Percentiles rank a stretch among this genome's conserved stretches.
Evolutionary conservation across 1,140 invertebrate species (phyloP).

Genomic region (Luehdorfia chinensis): DNA sequence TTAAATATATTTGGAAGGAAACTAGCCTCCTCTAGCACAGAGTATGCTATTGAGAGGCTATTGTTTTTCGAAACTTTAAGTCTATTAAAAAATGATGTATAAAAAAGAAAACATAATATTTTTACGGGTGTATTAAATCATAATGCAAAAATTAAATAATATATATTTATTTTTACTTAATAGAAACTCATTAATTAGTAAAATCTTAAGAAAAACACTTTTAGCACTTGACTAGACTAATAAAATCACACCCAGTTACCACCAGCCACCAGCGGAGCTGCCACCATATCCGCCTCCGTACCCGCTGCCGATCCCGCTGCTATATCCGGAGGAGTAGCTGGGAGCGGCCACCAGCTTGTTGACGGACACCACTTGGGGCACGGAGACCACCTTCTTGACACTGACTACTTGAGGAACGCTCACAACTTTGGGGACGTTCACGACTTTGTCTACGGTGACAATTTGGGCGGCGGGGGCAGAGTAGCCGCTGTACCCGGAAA

Average conservation of each 20-base stretch:
- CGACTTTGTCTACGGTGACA: constrained; percentile 44
- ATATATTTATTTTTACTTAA: no score
- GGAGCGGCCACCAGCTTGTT: constrained; percentile 41
- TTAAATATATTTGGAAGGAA: no score
- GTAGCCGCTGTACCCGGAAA: constrained; percentile 4
- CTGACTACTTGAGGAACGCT: constrained; percentile 34
- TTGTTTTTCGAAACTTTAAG: no score
- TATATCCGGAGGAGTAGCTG: constrained; percentile 21
- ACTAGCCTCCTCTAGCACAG: no score
- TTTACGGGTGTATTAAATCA: no score
- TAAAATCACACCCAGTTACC: constrained; percentile 39
- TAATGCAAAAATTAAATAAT: no score
- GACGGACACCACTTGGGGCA: constrained; percentile 46
- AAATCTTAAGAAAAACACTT: neutral
- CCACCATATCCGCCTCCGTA: constrained; percentile 15
- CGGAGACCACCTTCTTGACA: constrained; percentile 37
- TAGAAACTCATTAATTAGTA: neutral
- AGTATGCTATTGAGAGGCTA: no score
- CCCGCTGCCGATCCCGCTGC: neutral
- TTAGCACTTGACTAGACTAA: constrained; percentile 8
- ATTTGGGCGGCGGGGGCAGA: constrained; percentile 31
- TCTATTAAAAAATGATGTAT: no score
- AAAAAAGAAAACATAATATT: no score
- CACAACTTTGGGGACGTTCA: constrained; percentile 45
- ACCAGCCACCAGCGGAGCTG: constrained; percentile 17